Evolutionary conservation across 2,113 vertebrate genomes (phyloP).

Genomic region (Bettongia penicillata): DNA sequence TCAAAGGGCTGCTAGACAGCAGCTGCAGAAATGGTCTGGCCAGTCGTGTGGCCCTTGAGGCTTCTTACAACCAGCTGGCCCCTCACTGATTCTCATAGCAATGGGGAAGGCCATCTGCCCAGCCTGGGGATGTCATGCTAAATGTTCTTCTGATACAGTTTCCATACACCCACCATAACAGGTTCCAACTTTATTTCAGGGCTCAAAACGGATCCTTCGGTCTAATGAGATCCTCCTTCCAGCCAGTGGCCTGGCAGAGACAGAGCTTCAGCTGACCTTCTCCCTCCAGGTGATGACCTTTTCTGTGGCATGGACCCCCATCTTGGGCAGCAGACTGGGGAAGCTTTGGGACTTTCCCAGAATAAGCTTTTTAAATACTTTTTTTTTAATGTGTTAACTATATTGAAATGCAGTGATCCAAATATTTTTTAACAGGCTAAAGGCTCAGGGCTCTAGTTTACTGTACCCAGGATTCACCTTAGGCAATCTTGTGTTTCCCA

Average conservation of each 20-base stretch:
- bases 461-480: too few species aligned
- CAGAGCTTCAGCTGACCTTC: slow-evolving; percentile 94
- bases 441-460: neutral
- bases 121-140: neutral
- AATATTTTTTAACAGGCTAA: neutral
- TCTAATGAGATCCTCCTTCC: slow-evolving; percentile 94
- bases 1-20: neutral
- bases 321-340: too few species aligned
- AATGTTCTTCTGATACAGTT: slow-evolving; percentile 70
- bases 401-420: neutral
- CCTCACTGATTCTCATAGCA: neutral
- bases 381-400: neutral
- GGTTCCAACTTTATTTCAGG: slow-evolving; percentile 81
- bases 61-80: too few species aligned
- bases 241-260: slow-evolving; percentile 90
- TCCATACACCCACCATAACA: slow-evolving; percentile 7
- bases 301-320: neutral
- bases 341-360: neutral
- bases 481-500: neutral
- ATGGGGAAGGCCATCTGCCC: neutral
- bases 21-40: too few species aligned
- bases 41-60: too few species aligned
- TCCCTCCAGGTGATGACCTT: slow-evolving; percentile 89
- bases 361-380: neutral
- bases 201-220: slow-evolving; percentile 93